Conservation (phyloP, 2,797 vertebrate genomes). For the Gymnopithys bicolor region DNA sequence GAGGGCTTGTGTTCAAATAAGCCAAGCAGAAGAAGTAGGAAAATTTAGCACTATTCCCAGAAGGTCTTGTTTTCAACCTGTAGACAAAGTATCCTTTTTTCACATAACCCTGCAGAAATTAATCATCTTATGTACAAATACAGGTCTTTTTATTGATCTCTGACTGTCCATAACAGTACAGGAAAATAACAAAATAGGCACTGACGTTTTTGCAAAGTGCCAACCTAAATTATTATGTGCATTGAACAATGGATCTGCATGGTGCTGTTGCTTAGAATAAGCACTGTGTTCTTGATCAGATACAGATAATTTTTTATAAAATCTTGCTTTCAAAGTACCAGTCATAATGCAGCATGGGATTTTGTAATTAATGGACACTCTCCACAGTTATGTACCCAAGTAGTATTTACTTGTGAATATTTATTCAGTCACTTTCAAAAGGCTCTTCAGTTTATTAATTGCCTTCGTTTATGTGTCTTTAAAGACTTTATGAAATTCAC, state of each 20-base stretch:
- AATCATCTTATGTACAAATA: background rate
- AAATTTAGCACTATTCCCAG: background rate
- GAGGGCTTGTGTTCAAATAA: background rate
- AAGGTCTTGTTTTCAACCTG: background rate
- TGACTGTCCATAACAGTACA: background rate
- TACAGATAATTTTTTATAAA: background rate
- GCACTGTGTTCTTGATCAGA: background rate
- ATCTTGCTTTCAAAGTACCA: background rate
- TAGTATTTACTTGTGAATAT: background rate
- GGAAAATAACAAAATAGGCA: background rate
- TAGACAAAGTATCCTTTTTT: background rate
- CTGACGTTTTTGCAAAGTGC: background rate
- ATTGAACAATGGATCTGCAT: background rate
- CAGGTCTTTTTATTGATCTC: background rate
- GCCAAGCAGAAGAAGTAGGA: background rate
- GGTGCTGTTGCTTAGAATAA: background rate
- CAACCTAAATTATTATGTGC: background rate
- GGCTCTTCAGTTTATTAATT: constrained; percentile 16
- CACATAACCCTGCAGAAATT: background rate
- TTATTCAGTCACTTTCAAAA: constrained; percentile 10
- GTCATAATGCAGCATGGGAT: background rate
- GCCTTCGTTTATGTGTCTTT: constrained; percentile 5
- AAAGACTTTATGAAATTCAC: background rate
- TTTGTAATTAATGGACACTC: background rate
- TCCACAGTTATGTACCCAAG: background rate